Percentiles rank a stretch among this genome's conserved stretches.
These are phyloP conservation scores for Varecia variegata DNA, from an alignment of 2,797 vertebrate species.

Conservation along the genomic window DNA sequence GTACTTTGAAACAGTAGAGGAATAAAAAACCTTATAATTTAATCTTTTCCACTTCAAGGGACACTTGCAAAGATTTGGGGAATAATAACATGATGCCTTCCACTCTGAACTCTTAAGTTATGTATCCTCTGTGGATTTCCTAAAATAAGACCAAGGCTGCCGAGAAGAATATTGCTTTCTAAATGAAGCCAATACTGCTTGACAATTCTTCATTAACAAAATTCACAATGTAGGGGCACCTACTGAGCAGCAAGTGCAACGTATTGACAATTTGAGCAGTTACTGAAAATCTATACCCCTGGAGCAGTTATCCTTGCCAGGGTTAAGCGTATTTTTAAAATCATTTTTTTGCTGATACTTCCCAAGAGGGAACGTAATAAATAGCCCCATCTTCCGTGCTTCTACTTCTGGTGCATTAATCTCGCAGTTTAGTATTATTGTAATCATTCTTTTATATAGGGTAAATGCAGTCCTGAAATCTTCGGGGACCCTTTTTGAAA, in stretches of 20 bases:
- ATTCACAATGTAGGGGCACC: background rate
- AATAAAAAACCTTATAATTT: background rate
- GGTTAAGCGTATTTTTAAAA: slow-evolving; percentile 17
- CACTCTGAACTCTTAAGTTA: background rate
- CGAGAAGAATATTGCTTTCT: slow-evolving; percentile 38
- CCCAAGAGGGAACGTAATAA: slow-evolving; percentile 45
- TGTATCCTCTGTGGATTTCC: background rate
- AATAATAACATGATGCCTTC: background rate
- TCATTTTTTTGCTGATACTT: background rate
- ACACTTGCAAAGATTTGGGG: slow-evolving; percentile 26
- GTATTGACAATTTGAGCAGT: slow-evolving; percentile 44
- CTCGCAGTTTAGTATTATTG: background rate
- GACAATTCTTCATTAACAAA: slow-evolving; percentile 60
- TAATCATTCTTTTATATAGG: slow-evolving; percentile 25
- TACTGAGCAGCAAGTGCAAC: background rate
- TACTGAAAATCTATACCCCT: slow-evolving; percentile 55
- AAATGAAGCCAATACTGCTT: slow-evolving; percentile 43
- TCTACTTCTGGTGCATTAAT: slow-evolving; percentile 39
- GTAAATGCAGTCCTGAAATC: background rate
- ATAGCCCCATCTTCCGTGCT: background rate
- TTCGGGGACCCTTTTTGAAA: slow-evolving; percentile 20
- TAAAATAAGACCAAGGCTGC: background rate
- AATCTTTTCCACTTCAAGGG: slow-evolving; percentile 37
- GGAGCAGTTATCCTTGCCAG: background rate
- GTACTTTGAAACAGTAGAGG: slow-evolving; percentile 24